phyloP scores from a whole-genome alignment of 2,797 vertebrate genomes.

The Spheniscus humboldti region DNA sequence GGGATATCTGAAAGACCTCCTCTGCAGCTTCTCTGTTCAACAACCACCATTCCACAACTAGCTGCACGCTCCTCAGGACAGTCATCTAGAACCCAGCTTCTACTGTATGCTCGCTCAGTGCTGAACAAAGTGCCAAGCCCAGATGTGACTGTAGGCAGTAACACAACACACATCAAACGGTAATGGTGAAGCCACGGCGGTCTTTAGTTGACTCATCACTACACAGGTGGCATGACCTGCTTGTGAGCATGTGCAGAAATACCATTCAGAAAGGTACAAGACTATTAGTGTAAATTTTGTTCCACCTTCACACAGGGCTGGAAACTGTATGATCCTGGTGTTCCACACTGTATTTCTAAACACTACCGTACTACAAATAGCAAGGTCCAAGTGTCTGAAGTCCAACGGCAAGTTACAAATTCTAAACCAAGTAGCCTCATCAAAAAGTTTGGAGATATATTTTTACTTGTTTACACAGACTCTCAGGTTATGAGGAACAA shows the following conservation, averaged over 20 bases:
- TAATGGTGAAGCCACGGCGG: accelerated
- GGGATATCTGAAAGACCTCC: background rate
- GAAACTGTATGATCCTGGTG: background rate
- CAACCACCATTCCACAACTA: background rate
- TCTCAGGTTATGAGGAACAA: background rate
- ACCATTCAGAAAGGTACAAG: background rate
- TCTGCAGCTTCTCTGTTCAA: background rate
- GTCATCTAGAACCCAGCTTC: background rate
- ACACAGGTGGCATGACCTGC: background rate
- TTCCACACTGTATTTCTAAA: background rate
- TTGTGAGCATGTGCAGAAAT: background rate
- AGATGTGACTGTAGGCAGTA: background rate
- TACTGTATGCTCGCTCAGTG: accelerated
- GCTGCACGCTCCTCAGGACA: background rate
- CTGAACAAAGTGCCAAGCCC: background rate
- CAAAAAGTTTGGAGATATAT: background rate
- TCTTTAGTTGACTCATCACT: background rate
- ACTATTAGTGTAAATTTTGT: background rate
- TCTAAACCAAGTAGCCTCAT: background rate
- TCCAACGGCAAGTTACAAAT: background rate
- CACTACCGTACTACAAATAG: background rate
- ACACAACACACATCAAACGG: background rate
- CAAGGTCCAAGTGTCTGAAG: background rate
- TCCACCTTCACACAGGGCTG: background rate
- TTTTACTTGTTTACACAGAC: background rate